These are phyloP conservation scores for Euphydryas editha DNA, from an alignment of 2,888 invertebrate genomes.

Conservation along the genomic window DNA sequence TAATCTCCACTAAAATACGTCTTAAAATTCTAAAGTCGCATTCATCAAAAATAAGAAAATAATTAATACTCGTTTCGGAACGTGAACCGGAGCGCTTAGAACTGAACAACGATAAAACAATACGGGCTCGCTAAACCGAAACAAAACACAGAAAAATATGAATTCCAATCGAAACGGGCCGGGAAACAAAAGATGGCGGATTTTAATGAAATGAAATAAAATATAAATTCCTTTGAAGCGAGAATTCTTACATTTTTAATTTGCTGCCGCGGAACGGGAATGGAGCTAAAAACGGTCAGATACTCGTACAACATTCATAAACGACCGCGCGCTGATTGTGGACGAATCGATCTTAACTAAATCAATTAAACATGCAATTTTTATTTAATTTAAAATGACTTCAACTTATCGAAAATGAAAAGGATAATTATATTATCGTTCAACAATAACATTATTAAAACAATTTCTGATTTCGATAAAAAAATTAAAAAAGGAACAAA, in stretches of 20 bases:
- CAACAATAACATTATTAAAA: no score
- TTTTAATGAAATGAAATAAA: conserved; percentile 83
- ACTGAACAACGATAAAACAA: conserved; percentile 78
- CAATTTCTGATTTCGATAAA: no score
- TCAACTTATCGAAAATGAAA: conserved; percentile 10
- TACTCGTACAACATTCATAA: conserved; percentile 78
- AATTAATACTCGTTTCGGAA: conserved; percentile 77
- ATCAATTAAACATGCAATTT: conserved; percentile 41
- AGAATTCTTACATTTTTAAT: conserved; percentile 84
- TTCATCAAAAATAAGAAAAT: conserved; percentile 81
- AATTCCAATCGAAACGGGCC: conserved; percentile 79
- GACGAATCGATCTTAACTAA: conserved; percentile 41
- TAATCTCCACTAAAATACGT: conserved; percentile 64
- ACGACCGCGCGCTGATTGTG: conserved; percentile 49
- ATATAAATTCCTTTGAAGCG: conserved; percentile 82
- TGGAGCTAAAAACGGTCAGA: conserved; percentile 76
- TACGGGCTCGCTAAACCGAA: conserved; percentile 73
- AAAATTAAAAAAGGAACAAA: no score
- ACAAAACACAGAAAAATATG: conserved; percentile 84
- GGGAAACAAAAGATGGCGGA: conserved; percentile 83
- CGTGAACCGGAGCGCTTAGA: conserved; percentile 71
- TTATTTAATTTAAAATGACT: conserved; percentile 21
- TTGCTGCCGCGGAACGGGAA: conserved; percentile 74
- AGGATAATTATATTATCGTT: no score
- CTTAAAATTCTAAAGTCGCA: conserved; percentile 68